phyloP scores from a whole-genome alignment of 2,113 vertebrate genomes.

The Carollia perspicillata region DNA sequence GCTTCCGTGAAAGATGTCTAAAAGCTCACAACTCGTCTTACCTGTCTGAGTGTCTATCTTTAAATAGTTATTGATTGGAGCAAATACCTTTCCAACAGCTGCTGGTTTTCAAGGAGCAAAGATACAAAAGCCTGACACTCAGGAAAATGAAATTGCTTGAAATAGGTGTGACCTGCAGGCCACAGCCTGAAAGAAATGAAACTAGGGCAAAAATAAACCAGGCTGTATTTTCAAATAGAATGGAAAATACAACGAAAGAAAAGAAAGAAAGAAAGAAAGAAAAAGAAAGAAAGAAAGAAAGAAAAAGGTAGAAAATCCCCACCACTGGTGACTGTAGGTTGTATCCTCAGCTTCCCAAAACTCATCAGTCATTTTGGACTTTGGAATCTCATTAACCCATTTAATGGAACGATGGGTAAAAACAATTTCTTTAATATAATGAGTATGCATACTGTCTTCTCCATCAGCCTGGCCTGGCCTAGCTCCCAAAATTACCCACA shows the following conservation, averaged over 20 bases:
- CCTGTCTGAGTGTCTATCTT: neutral
- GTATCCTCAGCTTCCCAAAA: neutral
- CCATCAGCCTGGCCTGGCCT: neutral
- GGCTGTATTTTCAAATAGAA: neutral
- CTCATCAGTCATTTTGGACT: neutral
- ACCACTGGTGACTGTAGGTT: neutral
- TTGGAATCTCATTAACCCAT: neutral
- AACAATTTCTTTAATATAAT: neutral
- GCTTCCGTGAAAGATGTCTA: neutral
- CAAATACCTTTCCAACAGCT: neutral
- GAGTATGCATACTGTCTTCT: neutral
- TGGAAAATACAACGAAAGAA: neutral
- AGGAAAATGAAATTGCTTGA: constrained; percentile 38
- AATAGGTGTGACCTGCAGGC: neutral
- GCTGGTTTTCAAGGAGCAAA: neutral
- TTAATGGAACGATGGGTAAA: neutral
- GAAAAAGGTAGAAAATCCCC: neutral
- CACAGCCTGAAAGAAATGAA: neutral
- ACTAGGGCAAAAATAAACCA: neutral
- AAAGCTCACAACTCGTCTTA: neutral
- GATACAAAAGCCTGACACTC: neutral
- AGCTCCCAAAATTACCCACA: neutral
- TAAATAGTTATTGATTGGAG: neutral
- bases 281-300: neutral
- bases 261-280: neutral